phyloP scores from a whole-genome alignment of 2,888 invertebrate species.

The Troglohyphantes excavatus region DNA sequence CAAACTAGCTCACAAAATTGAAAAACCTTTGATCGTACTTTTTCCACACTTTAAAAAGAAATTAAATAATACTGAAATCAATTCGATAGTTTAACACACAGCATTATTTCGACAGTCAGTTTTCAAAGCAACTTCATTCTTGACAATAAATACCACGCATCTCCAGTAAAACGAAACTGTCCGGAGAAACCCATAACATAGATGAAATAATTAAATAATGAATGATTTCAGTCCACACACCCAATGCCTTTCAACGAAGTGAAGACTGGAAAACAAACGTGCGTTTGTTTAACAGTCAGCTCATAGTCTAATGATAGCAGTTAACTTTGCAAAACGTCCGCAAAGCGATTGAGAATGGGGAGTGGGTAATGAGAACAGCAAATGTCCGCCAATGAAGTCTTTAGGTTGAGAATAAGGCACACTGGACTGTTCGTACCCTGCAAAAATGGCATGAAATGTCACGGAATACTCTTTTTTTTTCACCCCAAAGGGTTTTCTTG shows the following conservation, averaged over 20 bases:
- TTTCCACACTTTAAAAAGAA: not conserved
- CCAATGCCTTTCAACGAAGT: not conserved
- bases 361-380: not conserved
- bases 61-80: not conserved
- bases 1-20: no score
- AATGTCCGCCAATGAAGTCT: not conserved
- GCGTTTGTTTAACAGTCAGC: not conserved
- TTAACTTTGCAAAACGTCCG: not conserved
- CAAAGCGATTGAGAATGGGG: not conserved
- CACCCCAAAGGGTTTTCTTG: no score
- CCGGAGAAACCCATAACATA: not conserved
- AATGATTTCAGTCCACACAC: not conserved
- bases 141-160: not conserved
- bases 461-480: not conserved
- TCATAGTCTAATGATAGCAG: not conserved
- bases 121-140: not conserved
- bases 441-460: not conserved
- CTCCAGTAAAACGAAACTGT: not conserved
- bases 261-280: not conserved
- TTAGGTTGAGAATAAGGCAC: not conserved
- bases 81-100: not conserved
- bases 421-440: not conserved
- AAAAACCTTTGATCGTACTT: not conserved
- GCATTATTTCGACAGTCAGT: not conserved
- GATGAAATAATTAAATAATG: slow-evolving; percentile 40